Conservation (phyloP, 2,888 invertebrate genomes). For the Scelioninae gen. 2 region DNA sequence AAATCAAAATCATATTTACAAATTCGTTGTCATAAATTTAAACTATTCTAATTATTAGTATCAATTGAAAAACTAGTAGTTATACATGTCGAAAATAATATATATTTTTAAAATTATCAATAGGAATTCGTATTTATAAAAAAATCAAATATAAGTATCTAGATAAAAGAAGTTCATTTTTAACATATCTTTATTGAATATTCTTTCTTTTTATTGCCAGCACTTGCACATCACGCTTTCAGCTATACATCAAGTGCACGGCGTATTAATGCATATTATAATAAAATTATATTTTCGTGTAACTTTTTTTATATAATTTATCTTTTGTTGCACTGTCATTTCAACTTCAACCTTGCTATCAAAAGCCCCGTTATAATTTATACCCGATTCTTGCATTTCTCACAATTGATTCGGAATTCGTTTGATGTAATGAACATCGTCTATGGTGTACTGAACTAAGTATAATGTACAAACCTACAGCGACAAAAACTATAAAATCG, state of each 20-base stretch:
- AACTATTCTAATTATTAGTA: too few species aligned
- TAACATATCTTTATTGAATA: too few species aligned
- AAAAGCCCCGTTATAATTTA: constrained; percentile 34
- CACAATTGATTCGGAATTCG: constrained; percentile 27
- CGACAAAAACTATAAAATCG: constrained; percentile 1
- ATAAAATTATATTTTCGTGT: constrained; percentile 63
- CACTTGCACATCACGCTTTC: constrained; percentile 62
- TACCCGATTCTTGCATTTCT: constrained; percentile 23
- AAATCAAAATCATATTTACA: too few species aligned
- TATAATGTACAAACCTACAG: constrained; percentile 15
- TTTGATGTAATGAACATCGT: constrained; percentile 33
- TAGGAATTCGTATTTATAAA: too few species aligned
- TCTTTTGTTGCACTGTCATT: constrained; percentile 65
- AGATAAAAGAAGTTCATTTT: too few species aligned
- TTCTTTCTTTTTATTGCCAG: constrained; percentile 24
- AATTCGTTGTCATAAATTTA: too few species aligned
- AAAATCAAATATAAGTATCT: too few species aligned
- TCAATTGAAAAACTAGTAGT: too few species aligned
- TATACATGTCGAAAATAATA: too few species aligned
- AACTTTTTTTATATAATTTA: constrained; percentile 63
- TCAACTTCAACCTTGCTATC: constrained; percentile 42
- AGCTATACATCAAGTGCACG: constrained; percentile 66
- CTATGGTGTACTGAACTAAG: not conserved
- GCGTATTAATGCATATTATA: constrained; percentile 64
- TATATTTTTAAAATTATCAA: too few species aligned